These are phyloP conservation scores for Clytia hemisphaerica DNA, from an alignment of 30 jellyfish, hydroid and myxozoan species.

Conservation along the genomic window DNA sequence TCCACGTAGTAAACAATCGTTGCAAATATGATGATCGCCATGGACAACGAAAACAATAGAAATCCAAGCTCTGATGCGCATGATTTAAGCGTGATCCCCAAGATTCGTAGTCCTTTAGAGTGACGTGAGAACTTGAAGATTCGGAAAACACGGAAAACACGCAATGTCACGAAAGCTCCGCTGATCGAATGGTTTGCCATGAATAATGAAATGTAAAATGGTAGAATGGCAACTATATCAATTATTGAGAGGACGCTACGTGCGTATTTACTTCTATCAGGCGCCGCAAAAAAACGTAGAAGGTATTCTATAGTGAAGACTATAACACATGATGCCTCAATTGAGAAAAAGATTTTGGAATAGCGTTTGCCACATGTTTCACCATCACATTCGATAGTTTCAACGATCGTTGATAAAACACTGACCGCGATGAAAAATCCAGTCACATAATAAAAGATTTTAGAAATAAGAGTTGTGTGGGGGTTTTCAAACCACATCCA, in stretches of 20 bases:
- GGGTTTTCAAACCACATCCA: conserved; percentile 89
- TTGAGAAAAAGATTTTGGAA: conserved; percentile 47
- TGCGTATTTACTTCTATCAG: conserved; percentile 70
- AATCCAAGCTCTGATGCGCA: conserved; percentile 96
- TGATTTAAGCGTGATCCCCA: conserved; percentile 70
- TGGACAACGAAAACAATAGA: conserved; percentile 69
- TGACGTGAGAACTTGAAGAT: conserved; percentile 90
- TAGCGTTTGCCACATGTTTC: conserved; percentile 70
- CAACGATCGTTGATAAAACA: conserved; percentile 67
- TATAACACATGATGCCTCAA: conserved; percentile 76
- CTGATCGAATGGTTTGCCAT: conserved; percentile 68
- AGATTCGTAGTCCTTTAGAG: conserved; percentile 89
- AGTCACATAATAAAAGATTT: conserved; percentile 66
- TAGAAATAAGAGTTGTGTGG: conserved; percentile 59
- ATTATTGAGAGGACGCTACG: conserved; percentile 59
- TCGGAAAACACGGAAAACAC: conserved; percentile 92
- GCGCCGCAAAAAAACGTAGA: conserved; percentile 80
- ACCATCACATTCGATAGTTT: conserved; percentile 74
- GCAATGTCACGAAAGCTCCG: conserved; percentile 84
- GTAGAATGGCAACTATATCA: conserved; percentile 74
- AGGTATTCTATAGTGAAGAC: conserved; percentile 73
- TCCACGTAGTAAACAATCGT: conserved; percentile 81
- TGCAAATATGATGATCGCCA: conserved; percentile 88
- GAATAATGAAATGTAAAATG: conserved; percentile 66
- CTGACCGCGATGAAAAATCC: conserved; percentile 90